Evolutionary conservation across 2,113 vertebrate species (phyloP).

Genomic region (Dissostichus mawsoni): DNA sequence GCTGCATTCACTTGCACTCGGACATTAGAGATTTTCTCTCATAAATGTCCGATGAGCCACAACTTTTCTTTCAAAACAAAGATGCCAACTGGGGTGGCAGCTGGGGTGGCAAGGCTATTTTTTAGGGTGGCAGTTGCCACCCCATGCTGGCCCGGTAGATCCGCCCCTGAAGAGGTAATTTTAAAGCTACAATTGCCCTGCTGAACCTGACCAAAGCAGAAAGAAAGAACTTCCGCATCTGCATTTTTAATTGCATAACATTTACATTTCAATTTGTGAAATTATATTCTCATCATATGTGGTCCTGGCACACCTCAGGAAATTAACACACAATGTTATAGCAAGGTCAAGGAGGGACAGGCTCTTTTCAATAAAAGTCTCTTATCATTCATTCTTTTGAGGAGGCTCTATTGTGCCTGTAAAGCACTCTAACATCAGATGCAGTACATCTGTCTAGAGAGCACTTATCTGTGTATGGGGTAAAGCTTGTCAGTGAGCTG

Average conservation of each 20-base stretch:
- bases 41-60: too few relatives aligned
- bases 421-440: constrained; percentile 5
- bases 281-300: not conserved
- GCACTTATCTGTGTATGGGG: constrained; percentile 26
- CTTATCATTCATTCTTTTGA: constrained; percentile 21
- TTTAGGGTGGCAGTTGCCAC: too few relatives aligned
- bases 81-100: too few relatives aligned
- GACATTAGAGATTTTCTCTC: too few relatives aligned
- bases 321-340: not conserved
- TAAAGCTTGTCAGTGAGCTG: constrained; percentile 2
- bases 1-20: too few relatives aligned
- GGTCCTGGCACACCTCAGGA: not conserved
- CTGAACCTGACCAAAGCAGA: constrained; percentile 2
- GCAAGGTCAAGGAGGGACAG: not conserved
- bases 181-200: not conserved
- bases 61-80: too few relatives aligned
- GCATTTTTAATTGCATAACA: not conserved
- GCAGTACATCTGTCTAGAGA: constrained; percentile 5
- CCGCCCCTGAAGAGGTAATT: not conserved
- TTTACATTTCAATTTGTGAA: constrained; percentile 1
- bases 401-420: constrained; percentile 2
- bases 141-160: too few relatives aligned
- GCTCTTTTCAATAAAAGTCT: constrained; percentile 13
- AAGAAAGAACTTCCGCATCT: not conserved
- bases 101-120: too few relatives aligned